Evolutionary conservation across 2,113 vertebrate species (phyloP), one percentile per base, ranked within the genome.

Genomic region (Ciconia boyciana): DNA sequence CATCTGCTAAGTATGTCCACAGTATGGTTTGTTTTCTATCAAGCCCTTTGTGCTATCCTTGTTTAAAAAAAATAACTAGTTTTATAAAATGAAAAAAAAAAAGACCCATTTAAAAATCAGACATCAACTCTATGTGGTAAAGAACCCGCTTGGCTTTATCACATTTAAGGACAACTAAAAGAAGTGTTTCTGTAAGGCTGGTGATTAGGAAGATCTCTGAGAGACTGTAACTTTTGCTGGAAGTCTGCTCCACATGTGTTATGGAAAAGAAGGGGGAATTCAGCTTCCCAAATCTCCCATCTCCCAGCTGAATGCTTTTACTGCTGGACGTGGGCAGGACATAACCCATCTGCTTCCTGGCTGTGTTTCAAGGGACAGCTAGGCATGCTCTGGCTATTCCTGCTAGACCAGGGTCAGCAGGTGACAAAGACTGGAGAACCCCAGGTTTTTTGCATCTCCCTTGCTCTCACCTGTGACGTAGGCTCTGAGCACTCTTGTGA

Each of bases 291-390:
- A 34, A 80, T 49, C 31, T 77, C 24, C 16, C 8, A 6, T 36
- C 43, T 75, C 32, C 36, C 48, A 77, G 46, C 46, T 25, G 2
- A 65, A 7, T 49, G 28, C 31, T 93, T 87, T 90, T 90, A 65
- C 36, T 70, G 51, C 13, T 1, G 5, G 25, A 84, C 0, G 0
- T 10, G 44, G 57, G 65, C 52, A 76, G 68, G 41, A 79, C 18
- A 41, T 48, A 52, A 76, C 17, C 18, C 4, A 2, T 41, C 64
- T 78, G 49, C 62, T 72, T 92, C 62, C 64, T 46, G 60, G 15
- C 49, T 66, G 34, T 16, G 8, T 65, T 83, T 76, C 55, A 69
- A 85, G 49, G 57, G 48, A 68, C 39, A 58, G 34, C 41, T 58
- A 34, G 54, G 60, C 4, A 11, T 36, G 44, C 28, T 87, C 39